A percentile compares a stretch with the other conserved stretches of the same genome.
phyloP scores from a whole-genome alignment of 2,888 invertebrate genomes.

The Mythimna lalbum region DNA sequence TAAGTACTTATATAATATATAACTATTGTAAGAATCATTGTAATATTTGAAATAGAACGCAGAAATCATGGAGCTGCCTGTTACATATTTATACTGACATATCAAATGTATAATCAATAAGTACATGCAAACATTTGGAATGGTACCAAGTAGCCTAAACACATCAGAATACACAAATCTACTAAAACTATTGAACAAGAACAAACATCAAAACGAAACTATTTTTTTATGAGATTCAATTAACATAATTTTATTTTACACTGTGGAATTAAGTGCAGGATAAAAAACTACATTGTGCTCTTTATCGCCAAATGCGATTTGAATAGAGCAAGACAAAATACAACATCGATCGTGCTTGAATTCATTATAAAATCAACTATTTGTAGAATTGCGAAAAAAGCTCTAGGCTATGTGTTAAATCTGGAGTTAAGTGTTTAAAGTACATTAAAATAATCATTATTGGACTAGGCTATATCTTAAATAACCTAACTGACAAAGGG shows the following conservation, averaged over 20 bases:
- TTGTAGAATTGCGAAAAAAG: conserved; percentile 4
- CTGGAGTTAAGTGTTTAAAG: conserved; percentile 17
- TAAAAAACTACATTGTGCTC: neutral
- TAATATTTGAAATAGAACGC: conserved; percentile 5
- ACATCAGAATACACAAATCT: conserved; percentile 8
- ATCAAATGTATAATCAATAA: conserved; percentile 32
- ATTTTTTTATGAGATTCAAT: conserved; percentile 25
- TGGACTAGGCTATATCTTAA: neutral
- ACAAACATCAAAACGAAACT: neutral
- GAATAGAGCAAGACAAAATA: conserved; percentile 10
- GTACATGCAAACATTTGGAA: conserved; percentile 21
- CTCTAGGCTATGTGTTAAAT: conserved; percentile 4
- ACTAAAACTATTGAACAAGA: neutral
- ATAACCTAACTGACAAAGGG: neutral
- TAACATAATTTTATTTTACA: neutral
- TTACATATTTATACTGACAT: neutral
- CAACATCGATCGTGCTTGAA: neutral
- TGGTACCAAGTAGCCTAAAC: conserved; percentile 16
- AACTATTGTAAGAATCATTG: conserved; percentile 7
- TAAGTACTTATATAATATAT: conserved; percentile 5
- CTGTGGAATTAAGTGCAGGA: conserved; percentile 12
- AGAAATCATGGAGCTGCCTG: conserved; percentile 11
- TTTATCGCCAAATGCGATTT: conserved; percentile 1
- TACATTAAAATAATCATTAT: conserved; percentile 4
- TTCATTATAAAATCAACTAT: neutral